A percentile compares a stretch with the other conserved stretches of the same genome.
Conservation (phyloP, 2,888 invertebrate genomes). For the Siphlonurus alternatus region DNA sequence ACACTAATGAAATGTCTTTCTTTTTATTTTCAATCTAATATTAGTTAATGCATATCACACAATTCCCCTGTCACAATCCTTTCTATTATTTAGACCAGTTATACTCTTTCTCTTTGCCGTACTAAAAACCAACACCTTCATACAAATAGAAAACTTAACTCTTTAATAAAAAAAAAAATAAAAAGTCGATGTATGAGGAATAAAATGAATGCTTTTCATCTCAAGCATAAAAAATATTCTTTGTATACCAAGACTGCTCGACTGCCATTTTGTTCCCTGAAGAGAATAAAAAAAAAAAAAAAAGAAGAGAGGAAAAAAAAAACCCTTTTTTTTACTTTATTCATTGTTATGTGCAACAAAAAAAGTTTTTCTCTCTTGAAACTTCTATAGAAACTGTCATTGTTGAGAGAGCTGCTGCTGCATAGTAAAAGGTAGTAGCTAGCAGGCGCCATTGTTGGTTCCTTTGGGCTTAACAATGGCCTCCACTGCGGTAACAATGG, state of each 20-base stretch:
- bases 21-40: neutral
- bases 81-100: neutral
- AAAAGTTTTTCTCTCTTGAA: neutral
- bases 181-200: neutral
- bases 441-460: conserved; percentile 1
- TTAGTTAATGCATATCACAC: neutral
- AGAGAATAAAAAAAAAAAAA: neutral
- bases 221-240: neutral
- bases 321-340: neutral
- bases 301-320: neutral
- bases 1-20: neutral
- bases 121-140: neutral
- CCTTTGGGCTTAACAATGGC: neutral
- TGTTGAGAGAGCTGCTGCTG: conserved; percentile 1
- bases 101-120: neutral
- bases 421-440: conserved; percentile 3
- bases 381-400: conserved; percentile 2
- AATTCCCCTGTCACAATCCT: neutral
- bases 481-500: neutral
- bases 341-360: neutral
- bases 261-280: conserved; percentile 3
- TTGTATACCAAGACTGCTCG: neutral
- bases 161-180: neutral
- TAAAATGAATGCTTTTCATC: neutral
- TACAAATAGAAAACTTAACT: neutral